Base-by-base conservation (phyloP, 2,888 invertebrate species). In the Phortica okadai region DNA sequence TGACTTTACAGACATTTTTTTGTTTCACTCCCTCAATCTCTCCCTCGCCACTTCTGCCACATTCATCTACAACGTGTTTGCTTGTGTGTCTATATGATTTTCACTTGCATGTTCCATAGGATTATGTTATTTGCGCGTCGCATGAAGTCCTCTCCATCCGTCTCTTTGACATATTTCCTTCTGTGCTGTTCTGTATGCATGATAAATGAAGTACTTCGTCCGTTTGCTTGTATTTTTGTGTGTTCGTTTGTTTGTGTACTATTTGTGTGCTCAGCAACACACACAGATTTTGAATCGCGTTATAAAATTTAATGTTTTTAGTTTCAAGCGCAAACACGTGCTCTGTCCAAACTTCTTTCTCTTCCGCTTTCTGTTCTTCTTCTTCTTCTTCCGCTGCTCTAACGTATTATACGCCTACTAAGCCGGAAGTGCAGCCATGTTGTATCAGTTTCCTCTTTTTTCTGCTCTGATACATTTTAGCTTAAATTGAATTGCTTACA, bases 131-230 rank as follows among this genome's bases (percentile, higher is more conserved):
- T 62, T 62, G 21, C 21, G 62, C 21, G 8, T 4, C 5, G 16
- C 21, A 10, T 6, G 4, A 16, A 10, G 16, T 21, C 21, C 6
- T 62, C 62, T 2, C 21, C 21, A 6, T 5, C 3, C 62, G 62
- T 21, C 5, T 21, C 10, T 6, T 50, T 6, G 50, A 33, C 33
- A 33, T 33, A 4, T 33, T 33, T 33, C 33, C 50, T 50, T 14
- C 10, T 14, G 8, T 50, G 8, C 50, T 50, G 10, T 2, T 3
- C 50, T 50, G 10, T 50, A 10, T 62, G 25, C 25, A 62, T 62
- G 62, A 62, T 21, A 62, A 62, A 62, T 62, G 62, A 62, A 62
- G 6, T 8, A 62, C 25, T 62, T 62, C 25, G 21, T 21, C 33
- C 33, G 33, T 25, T 21, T 25, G 25, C 6, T 3, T 21, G 21